These are phyloP conservation scores for Syngnathus acus DNA, from an alignment of 2,797 vertebrate species.

Conservation along the genomic window DNA sequence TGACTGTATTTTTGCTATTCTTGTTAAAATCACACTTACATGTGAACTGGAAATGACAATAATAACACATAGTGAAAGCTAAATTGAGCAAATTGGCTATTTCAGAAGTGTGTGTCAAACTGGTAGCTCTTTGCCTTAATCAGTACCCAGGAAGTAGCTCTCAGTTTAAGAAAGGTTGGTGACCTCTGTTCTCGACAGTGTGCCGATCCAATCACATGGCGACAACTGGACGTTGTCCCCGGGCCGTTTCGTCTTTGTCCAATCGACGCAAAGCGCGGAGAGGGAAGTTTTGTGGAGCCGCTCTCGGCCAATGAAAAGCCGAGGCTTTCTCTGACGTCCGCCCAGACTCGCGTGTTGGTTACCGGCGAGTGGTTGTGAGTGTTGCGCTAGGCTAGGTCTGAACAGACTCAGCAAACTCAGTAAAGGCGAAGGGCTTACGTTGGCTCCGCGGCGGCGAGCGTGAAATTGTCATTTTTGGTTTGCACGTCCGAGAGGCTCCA, in stretches of 20 bases:
- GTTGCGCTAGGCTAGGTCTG: not conserved
- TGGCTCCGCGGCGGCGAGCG: not conserved
- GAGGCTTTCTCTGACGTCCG: conserved; percentile 17
- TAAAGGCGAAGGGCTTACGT: not conserved
- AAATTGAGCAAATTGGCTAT: too few species aligned
- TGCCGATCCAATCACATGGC: conserved; percentile 61
- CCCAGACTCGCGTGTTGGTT: conserved; percentile 16
- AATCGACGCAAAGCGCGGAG: conserved; percentile 56
- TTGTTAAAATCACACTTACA: too few species aligned
- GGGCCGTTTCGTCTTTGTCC: conserved; percentile 29
- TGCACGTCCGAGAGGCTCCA: not conserved
- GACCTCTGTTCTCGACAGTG: too few species aligned
- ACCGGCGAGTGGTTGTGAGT: not conserved
- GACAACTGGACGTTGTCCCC: conserved; percentile 74
- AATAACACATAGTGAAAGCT: too few species aligned
- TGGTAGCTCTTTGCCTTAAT: too few species aligned
- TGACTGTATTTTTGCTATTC: too few species aligned
- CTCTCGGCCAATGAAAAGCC: conserved; percentile 48
- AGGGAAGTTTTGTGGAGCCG: not conserved
- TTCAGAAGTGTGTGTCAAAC: too few species aligned
- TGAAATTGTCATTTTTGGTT: not conserved
- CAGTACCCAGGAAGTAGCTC: too few species aligned
- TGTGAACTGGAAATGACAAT: too few species aligned
- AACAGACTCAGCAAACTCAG: not conserved
- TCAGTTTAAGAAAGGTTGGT: too few species aligned